phyloP scores from a whole-genome alignment of 2,113 vertebrate species.

The Rhabdomys dilectus region DNA sequence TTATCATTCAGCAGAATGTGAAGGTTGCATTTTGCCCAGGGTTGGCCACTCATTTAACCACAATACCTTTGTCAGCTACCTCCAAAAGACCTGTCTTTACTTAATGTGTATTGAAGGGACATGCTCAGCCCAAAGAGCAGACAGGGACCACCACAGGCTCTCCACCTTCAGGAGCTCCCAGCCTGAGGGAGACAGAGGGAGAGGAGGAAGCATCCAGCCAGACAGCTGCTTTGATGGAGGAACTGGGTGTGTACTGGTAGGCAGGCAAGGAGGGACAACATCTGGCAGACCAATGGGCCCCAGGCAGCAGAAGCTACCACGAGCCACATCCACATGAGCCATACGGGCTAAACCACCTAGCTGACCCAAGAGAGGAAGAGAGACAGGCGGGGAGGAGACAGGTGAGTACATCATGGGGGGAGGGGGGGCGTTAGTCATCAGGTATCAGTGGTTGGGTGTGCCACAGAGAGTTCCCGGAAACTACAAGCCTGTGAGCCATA shows the following conservation, averaged over 20 bases:
- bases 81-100: not conserved
- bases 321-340: not conserved
- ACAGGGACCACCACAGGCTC: not conserved
- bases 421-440: constrained; percentile 72
- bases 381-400: not conserved
- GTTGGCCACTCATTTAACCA: not conserved
- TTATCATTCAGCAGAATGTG: not conserved
- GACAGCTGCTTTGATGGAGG: not conserved
- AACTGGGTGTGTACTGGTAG: not conserved
- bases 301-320: not conserved
- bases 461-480: constrained; percentile 65
- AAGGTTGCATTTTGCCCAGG: not conserved
- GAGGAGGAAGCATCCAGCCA: not conserved
- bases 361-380: constrained; percentile 18
- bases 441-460: constrained; percentile 45
- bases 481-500: not conserved
- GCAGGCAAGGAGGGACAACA: not conserved
- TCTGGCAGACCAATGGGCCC: not conserved
- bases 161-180: not conserved
- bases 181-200: not conserved
- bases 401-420: not conserved
- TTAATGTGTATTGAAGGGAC: not conserved
- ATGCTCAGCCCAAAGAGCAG: not conserved
- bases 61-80: not conserved
- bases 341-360: not conserved